Evolutionary conservation across 2,888 invertebrate genomes (phyloP).

Genomic region (Fissipunctia ypsillon): DNA sequence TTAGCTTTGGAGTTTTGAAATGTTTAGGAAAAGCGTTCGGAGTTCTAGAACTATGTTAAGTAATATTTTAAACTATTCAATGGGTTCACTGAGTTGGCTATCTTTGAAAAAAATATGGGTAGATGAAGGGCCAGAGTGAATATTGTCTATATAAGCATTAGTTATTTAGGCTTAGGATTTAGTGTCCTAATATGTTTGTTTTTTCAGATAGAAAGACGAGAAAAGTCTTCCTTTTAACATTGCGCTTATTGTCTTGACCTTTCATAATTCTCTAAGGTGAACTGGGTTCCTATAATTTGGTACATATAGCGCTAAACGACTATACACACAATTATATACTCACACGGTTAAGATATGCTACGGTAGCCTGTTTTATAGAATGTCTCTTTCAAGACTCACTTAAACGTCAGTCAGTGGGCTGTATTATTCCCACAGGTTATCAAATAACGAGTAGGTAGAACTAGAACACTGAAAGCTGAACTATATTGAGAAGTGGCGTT

Average conservation of each 20-base stretch:
- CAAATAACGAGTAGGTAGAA: slow-evolving; percentile 27
- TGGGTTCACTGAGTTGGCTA: background rate
- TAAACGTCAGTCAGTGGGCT: slow-evolving; percentile 10
- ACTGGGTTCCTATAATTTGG: background rate
- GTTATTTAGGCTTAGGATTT: background rate
- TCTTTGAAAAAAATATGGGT: background rate
- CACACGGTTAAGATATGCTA: background rate
- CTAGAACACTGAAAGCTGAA: slow-evolving; percentile 13
- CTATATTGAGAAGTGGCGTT: background rate
- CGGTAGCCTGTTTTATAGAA: background rate
- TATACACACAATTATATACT: background rate
- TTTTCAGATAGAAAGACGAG: background rate
- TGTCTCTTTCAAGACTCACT: background rate
- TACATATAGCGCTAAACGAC: background rate
- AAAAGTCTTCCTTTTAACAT: background rate
- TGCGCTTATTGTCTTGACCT: background rate
- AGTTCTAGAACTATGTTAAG: slow-evolving; percentile 13
- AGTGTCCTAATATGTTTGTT: background rate
- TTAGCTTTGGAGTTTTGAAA: slow-evolving; percentile 54
- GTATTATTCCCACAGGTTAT: slow-evolving; percentile 28
- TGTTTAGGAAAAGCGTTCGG: slow-evolving; percentile 52
- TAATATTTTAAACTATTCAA: slow-evolving; percentile 11
- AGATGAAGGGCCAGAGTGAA: background rate
- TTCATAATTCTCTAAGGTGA: background rate
- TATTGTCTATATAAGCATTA: background rate